These are phyloP conservation scores for Sarcophaga subvicina DNA, from an alignment of 2,888 invertebrate genomes.

Conservation along the genomic window DNA sequence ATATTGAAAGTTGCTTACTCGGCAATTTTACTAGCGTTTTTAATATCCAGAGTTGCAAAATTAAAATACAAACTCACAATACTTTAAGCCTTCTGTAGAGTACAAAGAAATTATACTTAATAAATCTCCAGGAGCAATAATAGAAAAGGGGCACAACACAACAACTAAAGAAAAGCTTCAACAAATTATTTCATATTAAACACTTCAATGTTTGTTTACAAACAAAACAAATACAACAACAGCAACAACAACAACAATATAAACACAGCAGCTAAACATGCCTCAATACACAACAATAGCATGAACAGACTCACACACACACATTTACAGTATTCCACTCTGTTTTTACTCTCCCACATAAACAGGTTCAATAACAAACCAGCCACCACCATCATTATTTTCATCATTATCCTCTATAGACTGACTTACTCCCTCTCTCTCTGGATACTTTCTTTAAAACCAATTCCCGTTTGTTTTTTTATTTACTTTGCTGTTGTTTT, in stretches of 20 bases:
- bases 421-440: not conserved
- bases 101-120: conserved; percentile 35
- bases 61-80: not conserved
- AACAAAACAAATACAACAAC: conserved; percentile 2
- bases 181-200: conserved; percentile 55
- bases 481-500: not conserved
- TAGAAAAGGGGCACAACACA: conserved; percentile 1
- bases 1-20: too few species aligned
- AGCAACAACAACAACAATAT: conserved; percentile 14
- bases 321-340: not conserved
- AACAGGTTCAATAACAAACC: not conserved
- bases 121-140: conserved; percentile 48
- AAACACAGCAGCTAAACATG: conserved; percentile 19
- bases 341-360: not conserved
- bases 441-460: not conserved
- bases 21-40: too few species aligned
- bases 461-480: not conserved
- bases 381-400: conserved; percentile 7
- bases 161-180: conserved; percentile 33
- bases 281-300: conserved; percentile 24
- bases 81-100: not conserved
- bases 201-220: conserved; percentile 58
- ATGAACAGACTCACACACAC: not conserved
- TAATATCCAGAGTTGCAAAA: too few species aligned
- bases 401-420: not conserved